Conservation (phyloP, 2,113 vertebrate genomes). For the Sapayoa aenigma region DNA sequence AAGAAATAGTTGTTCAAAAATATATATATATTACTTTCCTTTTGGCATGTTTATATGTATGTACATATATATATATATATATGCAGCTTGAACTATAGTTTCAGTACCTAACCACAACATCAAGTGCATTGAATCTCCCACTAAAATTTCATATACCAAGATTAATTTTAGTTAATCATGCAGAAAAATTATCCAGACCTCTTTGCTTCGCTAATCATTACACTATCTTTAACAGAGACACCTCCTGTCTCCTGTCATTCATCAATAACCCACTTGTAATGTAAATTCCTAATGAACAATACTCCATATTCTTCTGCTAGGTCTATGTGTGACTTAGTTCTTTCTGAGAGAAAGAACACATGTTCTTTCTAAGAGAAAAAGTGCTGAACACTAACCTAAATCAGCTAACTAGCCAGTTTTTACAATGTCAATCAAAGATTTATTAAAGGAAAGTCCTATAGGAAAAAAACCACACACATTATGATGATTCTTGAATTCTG, state of each 20-base stretch:
- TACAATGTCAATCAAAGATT: not conserved
- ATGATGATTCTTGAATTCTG: not conserved
- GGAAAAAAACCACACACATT: not conserved
- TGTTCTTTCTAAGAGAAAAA: not conserved
- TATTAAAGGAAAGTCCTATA: not conserved
- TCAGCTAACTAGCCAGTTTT: not conserved
- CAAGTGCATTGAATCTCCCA: not conserved
- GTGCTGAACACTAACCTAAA: not conserved
- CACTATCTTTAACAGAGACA: not conserved
- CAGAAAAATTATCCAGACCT: not conserved
- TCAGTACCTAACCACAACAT: not conserved
- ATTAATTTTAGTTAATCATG: constrained; percentile 7
- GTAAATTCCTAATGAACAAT: constrained; percentile 16
- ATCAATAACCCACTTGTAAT: constrained; percentile 4
- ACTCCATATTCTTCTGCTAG: not conserved
- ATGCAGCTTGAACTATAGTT: not conserved
- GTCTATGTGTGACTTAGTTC: not conserved
- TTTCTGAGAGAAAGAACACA: no score
- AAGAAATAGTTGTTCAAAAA: not conserved
- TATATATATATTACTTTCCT: not conserved
- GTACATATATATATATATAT: not conserved
- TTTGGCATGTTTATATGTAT: not conserved
- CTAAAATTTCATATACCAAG: not conserved
- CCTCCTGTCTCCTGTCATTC: constrained; percentile 1
- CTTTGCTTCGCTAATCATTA: constrained; percentile 12